Evolutionary conservation across 2,888 invertebrate genomes (phyloP), one percentile per base, ranked within the genome.

Genomic region (Zeuzera pyrina): DNA sequence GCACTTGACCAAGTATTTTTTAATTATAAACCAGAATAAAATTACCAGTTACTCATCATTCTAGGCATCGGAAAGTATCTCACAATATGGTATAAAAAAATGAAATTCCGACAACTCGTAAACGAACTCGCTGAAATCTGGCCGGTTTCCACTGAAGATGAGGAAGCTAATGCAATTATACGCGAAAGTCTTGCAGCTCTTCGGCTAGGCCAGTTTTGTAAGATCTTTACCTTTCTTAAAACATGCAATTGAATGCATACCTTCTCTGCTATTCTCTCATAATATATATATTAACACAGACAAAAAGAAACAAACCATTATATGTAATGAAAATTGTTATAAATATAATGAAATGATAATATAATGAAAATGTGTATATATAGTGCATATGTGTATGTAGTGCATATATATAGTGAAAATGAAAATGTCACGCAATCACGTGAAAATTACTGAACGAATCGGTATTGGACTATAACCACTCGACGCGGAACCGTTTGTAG

Each of bases 51-150:
- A 42, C 36, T 33, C 25, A 29, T 22, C 33, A 26, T 49, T 53
- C 8, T 35, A 77, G 78, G 74, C 55, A 49, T 64, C 23, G 61
- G 62, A 4, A 77, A 77, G 47, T 39, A 69, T 23, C 30, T 71
- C 29, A 71, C 68, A 8, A 54, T 77, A 34, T 71, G 73, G 71
- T 64, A 59, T 39, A 69, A 73, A 43, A 49, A 57, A 31, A 41
- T 57, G 21, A 61, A 59, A 26, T 77, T 77, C 36, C 53, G 62
- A 23, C 55, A 57, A 31, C 56, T 77, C n/a, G 45, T 77, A n/a
- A 48, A 38, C 2, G 67, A 76, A 24, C 45, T 77, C 21, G 60
- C 57, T 2, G 61, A 70, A 10, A 61, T 78, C 34, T 78, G 77
- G 74, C 73, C 73, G 4, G 56, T 59, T 5, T 41, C 53, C 1